Conservation (phyloP, 1,140 invertebrate species). For the Tachypleus tridentatus region DNA sequence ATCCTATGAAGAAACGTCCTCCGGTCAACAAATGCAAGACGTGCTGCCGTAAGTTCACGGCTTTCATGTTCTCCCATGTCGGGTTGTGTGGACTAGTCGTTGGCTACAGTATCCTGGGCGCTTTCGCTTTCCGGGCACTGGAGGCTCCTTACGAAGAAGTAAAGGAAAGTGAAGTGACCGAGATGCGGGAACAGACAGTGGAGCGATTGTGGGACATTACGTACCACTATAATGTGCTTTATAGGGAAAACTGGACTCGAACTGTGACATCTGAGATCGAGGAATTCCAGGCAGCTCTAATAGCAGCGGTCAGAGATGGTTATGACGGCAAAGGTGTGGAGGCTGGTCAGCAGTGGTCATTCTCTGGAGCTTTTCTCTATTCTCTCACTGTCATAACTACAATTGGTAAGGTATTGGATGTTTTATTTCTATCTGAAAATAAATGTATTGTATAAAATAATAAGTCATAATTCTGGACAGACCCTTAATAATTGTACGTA, state of each 20-base stretch:
- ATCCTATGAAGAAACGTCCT: neutral
- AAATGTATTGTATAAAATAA: too few species aligned
- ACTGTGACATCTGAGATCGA: constrained; percentile 47
- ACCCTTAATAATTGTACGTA: too few species aligned
- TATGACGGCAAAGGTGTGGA: constrained; percentile 57
- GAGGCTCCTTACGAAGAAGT: constrained; percentile 56
- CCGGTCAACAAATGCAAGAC: constrained; percentile 46
- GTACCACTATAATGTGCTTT: constrained; percentile 80
- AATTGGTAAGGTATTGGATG: constrained; percentile 55
- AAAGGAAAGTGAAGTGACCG: constrained; percentile 38
- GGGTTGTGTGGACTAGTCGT: constrained; percentile 83
- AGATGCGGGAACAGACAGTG: constrained; percentile 32
- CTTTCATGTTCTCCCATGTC: constrained; percentile 90
- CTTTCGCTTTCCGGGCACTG: constrained; percentile 81
- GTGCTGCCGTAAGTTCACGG: constrained; percentile 64
- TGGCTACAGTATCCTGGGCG: constrained; percentile 83
- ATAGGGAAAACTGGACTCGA: constrained; percentile 86
- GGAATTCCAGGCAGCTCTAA: constrained; percentile 72
- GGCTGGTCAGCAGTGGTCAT: constrained; percentile 53
- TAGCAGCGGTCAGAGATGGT: constrained; percentile 56
- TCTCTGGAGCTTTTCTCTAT: constrained; percentile 79
- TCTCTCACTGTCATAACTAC: constrained; percentile 91
- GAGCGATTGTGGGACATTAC: constrained; percentile 77
- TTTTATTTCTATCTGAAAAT: too few species aligned
- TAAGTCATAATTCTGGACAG: too few species aligned